Evolutionary conservation across 2,888 invertebrate genomes (phyloP).

Genomic region (Lasioglossum leucozonium): DNA sequence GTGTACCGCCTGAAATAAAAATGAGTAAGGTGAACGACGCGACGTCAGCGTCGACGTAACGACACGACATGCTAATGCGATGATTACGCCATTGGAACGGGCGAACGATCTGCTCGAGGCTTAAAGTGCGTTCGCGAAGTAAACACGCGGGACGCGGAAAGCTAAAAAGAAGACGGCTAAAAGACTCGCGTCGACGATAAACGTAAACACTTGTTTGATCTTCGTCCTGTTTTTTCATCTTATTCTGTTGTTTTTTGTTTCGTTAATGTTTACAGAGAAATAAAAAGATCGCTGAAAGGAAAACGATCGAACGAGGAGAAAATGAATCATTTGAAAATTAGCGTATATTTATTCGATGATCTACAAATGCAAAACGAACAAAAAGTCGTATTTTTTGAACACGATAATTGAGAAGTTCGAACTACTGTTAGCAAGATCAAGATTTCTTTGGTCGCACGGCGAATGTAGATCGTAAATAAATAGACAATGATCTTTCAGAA

Average conservation of each 20-base stretch:
- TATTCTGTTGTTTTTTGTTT: background rate
- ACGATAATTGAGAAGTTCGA: too few species aligned
- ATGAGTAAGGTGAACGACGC: constrained; percentile 22
- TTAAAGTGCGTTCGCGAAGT: background rate
- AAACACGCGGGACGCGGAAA: background rate
- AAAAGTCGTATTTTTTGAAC: too few species aligned
- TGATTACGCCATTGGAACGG: constrained; percentile 12
- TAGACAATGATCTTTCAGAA: background rate
- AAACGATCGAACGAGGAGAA: too few species aligned
- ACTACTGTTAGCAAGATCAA: background rate
- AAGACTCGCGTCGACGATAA: background rate
- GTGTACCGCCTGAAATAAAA: constrained; percentile 25
- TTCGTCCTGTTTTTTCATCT: background rate
- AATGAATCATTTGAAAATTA: too few species aligned
- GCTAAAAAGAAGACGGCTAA: background rate
- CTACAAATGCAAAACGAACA: too few species aligned
- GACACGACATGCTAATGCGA: constrained; percentile 17
- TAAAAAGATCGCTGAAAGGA: too few species aligned
- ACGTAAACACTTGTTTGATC: background rate
- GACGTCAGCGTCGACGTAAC: constrained; percentile 9
- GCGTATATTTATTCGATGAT: too few species aligned
- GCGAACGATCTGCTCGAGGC: constrained; percentile 5
- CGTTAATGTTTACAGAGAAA: background rate
- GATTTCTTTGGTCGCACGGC: background rate
- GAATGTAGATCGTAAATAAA: background rate